These are phyloP conservation scores for Elephas maximus DNA, from an alignment of 2,113 vertebrate species.

Conservation along the genomic window DNA sequence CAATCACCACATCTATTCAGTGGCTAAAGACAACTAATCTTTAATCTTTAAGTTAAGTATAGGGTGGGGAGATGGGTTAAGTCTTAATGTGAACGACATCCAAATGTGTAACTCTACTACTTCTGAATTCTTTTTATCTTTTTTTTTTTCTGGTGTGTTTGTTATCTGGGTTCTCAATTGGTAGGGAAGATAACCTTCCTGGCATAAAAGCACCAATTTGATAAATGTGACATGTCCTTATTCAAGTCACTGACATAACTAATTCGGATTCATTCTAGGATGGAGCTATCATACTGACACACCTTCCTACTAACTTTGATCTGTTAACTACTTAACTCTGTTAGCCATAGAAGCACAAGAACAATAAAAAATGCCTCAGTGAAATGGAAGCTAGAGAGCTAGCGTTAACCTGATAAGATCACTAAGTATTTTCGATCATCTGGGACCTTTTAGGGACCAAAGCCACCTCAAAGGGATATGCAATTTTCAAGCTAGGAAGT, in stretches of 20 bases:
- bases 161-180: not conserved
- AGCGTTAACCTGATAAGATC: not conserved
- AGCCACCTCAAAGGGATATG: conserved; percentile 8
- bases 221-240: conserved; percentile 25
- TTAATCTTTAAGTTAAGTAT: not conserved
- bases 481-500: conserved; percentile 41
- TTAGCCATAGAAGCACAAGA: not conserved
- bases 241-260: conserved; percentile 1
- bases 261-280: not conserved
- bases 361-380: not conserved
- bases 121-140: not conserved
- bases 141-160: not conserved
- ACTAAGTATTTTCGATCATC: conserved; percentile 19
- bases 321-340: not conserved
- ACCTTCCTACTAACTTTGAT: not conserved
- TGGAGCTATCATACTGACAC: not conserved
- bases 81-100: not conserved
- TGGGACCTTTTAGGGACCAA: not conserved
- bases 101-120: not conserved
- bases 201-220: conserved; percentile 33
- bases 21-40: not conserved
- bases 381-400: not conserved
- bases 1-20: not conserved
- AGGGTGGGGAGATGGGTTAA: not conserved
- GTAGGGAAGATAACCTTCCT: not conserved